Base-by-base conservation (phyloP, 2,113 vertebrate genomes). In the Prietella phreatophila region DNA sequence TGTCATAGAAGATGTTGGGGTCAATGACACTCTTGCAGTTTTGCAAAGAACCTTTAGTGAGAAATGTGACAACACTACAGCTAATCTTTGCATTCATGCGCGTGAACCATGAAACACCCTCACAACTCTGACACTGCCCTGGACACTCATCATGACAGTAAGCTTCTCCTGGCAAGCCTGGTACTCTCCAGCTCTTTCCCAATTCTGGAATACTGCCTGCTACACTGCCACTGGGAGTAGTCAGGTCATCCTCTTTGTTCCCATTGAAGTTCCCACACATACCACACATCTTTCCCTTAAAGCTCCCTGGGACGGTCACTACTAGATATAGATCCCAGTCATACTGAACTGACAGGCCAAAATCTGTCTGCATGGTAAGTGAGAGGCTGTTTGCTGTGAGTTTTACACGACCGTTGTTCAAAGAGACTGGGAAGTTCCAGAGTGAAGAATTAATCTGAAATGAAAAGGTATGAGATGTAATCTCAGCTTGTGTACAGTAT, bases 191-290 rank as follows among this genome's bases (percentile, higher is more conserved):
- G 80, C 92, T 93, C 53, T 93, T 85, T 0, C 91, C 94, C 0
- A 96, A 91, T 0, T 86, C 89, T 9, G 87, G 75, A 27, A 93
- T 86, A 0, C 84, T 84, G 0, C 15, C 0, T 0, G 93, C 89
- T 0, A 76, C 33, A 0, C 9, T 61, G 22, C 95, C 95, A 0
- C 85, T 33, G 0, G 39, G 89, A 90, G 93, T 86, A 30, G 76
- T 81, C 33, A 94, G 91, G 91, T 96, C 96, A 0, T 96, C 94
- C 0, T 63, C 88, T 81, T 89, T 88, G n/a, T 95, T 93, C 19
- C 93, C 91, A 17, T 96, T 95, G 89, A 93, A 95, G 90, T 96
- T 94, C 15, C 95, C 95, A 36, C 95, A 96, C 67, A 96, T 93
- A 55, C 94, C 94, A n/a, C 92, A 92, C 65, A 92, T 92, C 0